Evolutionary conservation across 2,888 invertebrate species (phyloP), one percentile per base, ranked within the genome.

Genomic region (Drosophila acutilabella): DNA sequence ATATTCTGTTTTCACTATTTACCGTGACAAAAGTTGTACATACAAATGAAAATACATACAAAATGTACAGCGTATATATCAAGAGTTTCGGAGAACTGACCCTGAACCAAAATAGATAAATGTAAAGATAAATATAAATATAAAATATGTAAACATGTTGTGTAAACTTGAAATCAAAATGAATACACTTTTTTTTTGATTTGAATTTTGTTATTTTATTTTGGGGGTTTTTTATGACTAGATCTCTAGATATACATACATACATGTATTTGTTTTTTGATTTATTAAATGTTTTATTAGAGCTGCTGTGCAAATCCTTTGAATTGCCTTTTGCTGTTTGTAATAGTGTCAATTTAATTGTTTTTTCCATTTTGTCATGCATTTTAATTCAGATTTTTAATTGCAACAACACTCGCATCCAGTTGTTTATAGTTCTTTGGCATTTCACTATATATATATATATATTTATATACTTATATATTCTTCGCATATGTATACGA

Each of bases 1-100:
- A 84, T 81, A 51, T 71, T 62, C 47, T 38, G 10, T 50, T 50
- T 40, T 47, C 47, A 47, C 26, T 64, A 53, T 79, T 73, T 64
- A 57, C 62, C 36, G 47, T 69, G 51, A 48, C 65, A 69, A 78
- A 74, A 72, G 64, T 60, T 51, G 58, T 67, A 74, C 56, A 53
- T 68, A 53, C 52, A 83, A 74, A 83, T 68, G 26, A 54, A 57
- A 47, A 47, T 26, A 47, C 57, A 57, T 47, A 57, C 53, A 58
- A 71, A 74, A 59, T 53, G 11, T 45, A 61, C 60, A 47, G 44
- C 23, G 23, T 23, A 30, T 23, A 30, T 36, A 36, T 40, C 45
- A 45, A 57, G 47, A 47, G 14, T 33, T 14, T 44, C 14, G 36
- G 33, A 16, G 33, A 47, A 30, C 30, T 60, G 60, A 60, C 60